Evolutionary conservation across 2,888 invertebrate genomes (phyloP), one percentile per base, ranked within the genome.

Genomic region (Himalopsyche anomala): DNA sequence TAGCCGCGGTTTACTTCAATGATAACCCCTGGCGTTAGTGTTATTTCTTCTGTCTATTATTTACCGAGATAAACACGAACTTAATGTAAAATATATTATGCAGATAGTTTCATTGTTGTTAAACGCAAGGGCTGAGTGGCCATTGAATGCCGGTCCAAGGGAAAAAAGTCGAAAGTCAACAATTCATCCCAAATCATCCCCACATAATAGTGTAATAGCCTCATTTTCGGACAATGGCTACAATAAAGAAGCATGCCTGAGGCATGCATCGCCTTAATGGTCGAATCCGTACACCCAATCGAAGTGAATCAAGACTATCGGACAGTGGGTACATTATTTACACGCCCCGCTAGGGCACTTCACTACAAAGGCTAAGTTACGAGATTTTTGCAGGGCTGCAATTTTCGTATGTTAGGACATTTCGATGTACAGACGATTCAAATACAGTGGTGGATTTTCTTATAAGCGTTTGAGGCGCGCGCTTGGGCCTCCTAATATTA

Each of bases 101-200:
- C 86, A 56, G 81, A 15, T 85, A 42, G 83, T 45, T 74, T 82
- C 84, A 86, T 87, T 87, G 87, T 87, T 82, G 83, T 55, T 84
- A 51, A 80, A 85, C 80, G 87, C 82, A 51, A 38, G 82, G 54
- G 84, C 74, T 80, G 85, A 45, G 55, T 28, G 69, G 62, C 85
- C 87, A 86, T 84, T 87, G 86, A 87, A 80, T 79, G 82, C 85
- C 62, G 62, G 45, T 55, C 51, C 40, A 40, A 36, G 54, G 79
- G 83, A 82, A 87, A 84, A 83, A 81, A 82, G 62, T 83, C 56
- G 81, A 87, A 86, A 85, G 83, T 86, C 86, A 86, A 87, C 87
- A 87, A 85, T 87, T 87, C 84, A 86, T 85, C 86, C 87, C 87
- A 87, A 87, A 87, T 87, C 87, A 87, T 86, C 87, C 87, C 87